Conservation (phyloP, 2,797 vertebrate species). For the Sylvia borin region DNA sequence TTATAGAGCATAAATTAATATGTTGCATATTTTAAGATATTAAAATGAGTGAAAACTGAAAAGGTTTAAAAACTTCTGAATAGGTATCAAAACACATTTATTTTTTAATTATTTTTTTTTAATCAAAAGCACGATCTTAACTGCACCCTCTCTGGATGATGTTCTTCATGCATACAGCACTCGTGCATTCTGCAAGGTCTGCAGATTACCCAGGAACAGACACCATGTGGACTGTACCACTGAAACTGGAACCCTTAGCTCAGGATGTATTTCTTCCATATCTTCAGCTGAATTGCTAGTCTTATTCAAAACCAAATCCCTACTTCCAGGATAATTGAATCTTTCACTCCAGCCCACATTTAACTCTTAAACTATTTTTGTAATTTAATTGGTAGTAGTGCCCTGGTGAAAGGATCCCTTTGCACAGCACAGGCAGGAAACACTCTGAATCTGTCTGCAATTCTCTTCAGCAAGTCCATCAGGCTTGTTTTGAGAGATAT, state of each 20-base stretch:
- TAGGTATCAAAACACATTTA: not conserved
- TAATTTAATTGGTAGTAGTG: not conserved
- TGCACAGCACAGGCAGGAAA: not conserved
- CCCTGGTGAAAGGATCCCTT: not conserved
- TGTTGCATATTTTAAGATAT: not conserved
- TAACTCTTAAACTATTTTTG: not conserved
- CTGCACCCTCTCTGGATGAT: not conserved
- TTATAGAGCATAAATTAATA: not conserved
- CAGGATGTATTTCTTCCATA: not conserved
- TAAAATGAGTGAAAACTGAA: not conserved
- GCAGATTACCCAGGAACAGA: not conserved
- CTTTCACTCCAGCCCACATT: not conserved
- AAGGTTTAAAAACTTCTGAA: not conserved
- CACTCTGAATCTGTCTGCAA: not conserved
- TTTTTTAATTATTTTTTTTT: too few relatives aligned
- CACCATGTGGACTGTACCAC: not conserved
- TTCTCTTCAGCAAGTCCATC: not conserved
- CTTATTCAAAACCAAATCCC: not conserved
- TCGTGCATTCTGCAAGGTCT: not conserved
- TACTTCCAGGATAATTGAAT: not conserved
- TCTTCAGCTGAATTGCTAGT: not conserved
- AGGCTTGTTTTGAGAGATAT: not conserved
- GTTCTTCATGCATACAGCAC: not conserved
- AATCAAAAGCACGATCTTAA: not conserved
- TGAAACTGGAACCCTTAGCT: not conserved